These are phyloP conservation scores for Pheosia tremula DNA, from an alignment of 2,888 invertebrate genomes.

Conservation along the genomic window DNA sequence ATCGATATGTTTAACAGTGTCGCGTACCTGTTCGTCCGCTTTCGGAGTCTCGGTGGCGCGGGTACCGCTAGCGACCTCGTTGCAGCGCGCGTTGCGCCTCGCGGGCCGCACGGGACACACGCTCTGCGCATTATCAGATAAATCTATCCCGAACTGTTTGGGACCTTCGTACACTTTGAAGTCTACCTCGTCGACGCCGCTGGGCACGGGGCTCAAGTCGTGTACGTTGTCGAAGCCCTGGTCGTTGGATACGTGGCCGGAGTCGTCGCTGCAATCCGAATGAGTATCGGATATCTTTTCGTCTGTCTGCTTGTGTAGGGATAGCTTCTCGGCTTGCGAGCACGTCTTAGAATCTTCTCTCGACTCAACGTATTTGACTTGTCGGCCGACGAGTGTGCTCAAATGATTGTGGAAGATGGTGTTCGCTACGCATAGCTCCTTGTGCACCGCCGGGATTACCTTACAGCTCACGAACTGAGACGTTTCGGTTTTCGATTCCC, in stretches of 20 bases:
- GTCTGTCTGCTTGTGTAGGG: slow-evolving; percentile 69
- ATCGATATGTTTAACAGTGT: slow-evolving; percentile 79
- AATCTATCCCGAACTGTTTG: slow-evolving; percentile 72
- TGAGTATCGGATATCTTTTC: slow-evolving; percentile 85
- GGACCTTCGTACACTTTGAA: slow-evolving; percentile 68
- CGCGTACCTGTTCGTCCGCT: slow-evolving; percentile 83
- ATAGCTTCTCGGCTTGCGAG: slow-evolving; percentile 66
- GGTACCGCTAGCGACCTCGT: slow-evolving; percentile 84
- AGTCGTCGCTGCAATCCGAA: slow-evolving; percentile 91
- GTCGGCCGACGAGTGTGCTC: slow-evolving; percentile 81
- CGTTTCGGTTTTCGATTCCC: slow-evolving; percentile 70
- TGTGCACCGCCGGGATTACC: slow-evolving; percentile 77
- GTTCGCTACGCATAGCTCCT: slow-evolving; percentile 77
- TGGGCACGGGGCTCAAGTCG: slow-evolving; percentile 57
- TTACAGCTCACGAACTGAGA: slow-evolving; percentile 75
- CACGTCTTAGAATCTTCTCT: slow-evolving; percentile 72
- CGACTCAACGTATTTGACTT: slow-evolving; percentile 75
- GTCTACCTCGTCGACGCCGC: slow-evolving; percentile 66
- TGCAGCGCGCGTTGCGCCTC: slow-evolving; percentile 73
- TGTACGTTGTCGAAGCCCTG: slow-evolving; percentile 66
- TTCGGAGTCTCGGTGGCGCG: slow-evolving; percentile 77
- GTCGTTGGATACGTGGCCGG: slow-evolving; percentile 92
- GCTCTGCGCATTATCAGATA: slow-evolving; percentile 69
- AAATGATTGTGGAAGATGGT: slow-evolving; percentile 79
- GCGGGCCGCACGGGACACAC: slow-evolving; percentile 79